These are phyloP conservation scores for Drosophila novamexicana DNA, from an alignment of 1,140 invertebrate genomes.

Conservation along the genomic window DNA sequence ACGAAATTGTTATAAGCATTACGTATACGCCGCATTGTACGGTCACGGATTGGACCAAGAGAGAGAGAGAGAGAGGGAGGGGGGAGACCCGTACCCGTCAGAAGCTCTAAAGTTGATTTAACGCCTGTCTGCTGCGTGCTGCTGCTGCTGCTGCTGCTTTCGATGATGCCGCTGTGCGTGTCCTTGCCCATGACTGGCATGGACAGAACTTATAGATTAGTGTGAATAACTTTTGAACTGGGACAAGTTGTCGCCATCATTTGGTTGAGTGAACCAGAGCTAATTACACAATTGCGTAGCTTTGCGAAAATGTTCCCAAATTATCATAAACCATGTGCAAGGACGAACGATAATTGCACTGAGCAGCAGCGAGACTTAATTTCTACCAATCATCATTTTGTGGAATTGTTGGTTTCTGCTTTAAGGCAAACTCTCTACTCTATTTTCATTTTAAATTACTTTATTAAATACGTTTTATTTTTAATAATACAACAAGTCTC, in stretches of 20 bases:
- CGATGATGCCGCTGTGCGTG: neutral
- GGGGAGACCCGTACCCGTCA: neutral
- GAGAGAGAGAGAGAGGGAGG: no score
- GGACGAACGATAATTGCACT: constrained; percentile 9
- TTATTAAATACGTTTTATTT: no score
- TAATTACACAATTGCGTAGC: constrained; percentile 59
- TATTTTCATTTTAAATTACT: no score
- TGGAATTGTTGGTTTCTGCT: no score
- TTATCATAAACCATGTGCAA: constrained; percentile 23
- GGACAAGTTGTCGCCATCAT: constrained; percentile 62
- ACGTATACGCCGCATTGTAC: constrained; percentile 32
- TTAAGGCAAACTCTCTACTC: no score
- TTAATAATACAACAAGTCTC: no score
- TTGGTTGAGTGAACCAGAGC: constrained; percentile 33
- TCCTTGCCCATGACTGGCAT: constrained; percentile 19
- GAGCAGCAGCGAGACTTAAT: constrained; percentile 11
- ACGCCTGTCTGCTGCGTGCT: constrained; percentile 9
- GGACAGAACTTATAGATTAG: constrained; percentile 39
- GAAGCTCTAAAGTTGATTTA: constrained; percentile 55
- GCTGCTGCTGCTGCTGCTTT: neutral
- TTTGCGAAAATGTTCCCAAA: constrained; percentile 7
- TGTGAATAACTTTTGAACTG: constrained; percentile 22
- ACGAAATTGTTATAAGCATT: constrained; percentile 19
- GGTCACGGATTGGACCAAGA: neutral
- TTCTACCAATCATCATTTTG: neutral